Percentiles rank a stretch among this genome's conserved stretches.
These are phyloP conservation scores for Paguma larvata DNA, from an alignment of 2,797 vertebrate species.

Conservation along the genomic window DNA sequence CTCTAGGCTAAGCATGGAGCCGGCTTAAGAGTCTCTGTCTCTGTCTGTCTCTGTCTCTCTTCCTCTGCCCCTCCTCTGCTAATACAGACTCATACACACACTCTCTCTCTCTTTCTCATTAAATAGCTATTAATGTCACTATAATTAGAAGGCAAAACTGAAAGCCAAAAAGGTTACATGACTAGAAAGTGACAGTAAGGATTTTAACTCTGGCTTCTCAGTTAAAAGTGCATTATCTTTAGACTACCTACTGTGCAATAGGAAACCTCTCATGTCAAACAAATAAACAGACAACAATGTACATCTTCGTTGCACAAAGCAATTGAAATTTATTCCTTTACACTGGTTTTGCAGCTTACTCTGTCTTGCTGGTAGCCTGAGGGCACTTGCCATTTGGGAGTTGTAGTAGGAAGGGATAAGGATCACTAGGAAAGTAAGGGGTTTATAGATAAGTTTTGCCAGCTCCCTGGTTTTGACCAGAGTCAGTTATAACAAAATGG, in stretches of 20 bases:
- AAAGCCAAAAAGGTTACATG: background rate
- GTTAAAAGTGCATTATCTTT: background rate
- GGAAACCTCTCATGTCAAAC: background rate
- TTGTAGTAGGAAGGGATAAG: background rate
- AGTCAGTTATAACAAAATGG: background rate
- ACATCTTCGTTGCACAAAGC: background rate
- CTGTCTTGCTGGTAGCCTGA: background rate
- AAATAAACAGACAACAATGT: background rate
- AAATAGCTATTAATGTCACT: background rate
- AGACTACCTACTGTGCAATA: background rate
- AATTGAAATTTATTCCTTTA: slow-evolving; percentile 4
- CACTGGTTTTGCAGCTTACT: background rate
- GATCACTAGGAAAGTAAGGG: background rate
- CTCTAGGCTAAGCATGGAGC: too few species aligned
- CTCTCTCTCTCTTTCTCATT: background rate
- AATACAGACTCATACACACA: too few species aligned
- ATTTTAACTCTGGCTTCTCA: background rate
- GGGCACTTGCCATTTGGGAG: background rate
- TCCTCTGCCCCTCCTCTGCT: too few species aligned
- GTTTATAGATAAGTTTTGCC: background rate
- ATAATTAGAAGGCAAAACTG: background rate
- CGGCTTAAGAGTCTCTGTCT: too few species aligned
- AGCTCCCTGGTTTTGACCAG: background rate
- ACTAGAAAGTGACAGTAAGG: background rate
- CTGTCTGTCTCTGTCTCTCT: too few species aligned